phyloP scores from a whole-genome alignment of 2,888 invertebrate genomes.

The Ametastegia equiseti region DNA sequence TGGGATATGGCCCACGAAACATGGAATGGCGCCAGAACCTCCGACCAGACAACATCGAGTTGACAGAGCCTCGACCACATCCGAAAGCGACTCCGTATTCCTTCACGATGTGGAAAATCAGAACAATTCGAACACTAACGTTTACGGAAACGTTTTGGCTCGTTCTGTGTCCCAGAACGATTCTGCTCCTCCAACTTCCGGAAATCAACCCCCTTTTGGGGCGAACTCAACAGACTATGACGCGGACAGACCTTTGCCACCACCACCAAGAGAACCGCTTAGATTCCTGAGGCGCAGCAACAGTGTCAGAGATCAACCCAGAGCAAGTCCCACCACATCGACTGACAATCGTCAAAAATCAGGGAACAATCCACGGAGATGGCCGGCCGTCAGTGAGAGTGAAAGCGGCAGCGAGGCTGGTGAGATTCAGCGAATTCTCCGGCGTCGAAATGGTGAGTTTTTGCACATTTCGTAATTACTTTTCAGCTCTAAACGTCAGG shows the following conservation, averaged over 20 bases:
- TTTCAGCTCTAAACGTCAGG: too few species aligned
- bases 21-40: conserved; percentile 73
- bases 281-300: conserved; percentile 57
- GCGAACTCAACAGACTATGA: conserved; percentile 63
- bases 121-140: conserved; percentile 52
- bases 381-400: conserved; percentile 76
- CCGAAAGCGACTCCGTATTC: conserved; percentile 61
- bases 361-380: conserved; percentile 58
- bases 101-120: conserved; percentile 56
- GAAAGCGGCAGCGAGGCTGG: conserved; percentile 87
- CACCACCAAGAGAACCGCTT: conserved; percentile 64
- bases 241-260: conserved; percentile 75
- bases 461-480: background rate
- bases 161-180: conserved; percentile 36
- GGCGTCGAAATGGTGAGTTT: conserved; percentile 70
- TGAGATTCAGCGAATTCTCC: conserved; percentile 83
- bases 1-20: conserved; percentile 77
- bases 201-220: background rate
- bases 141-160: conserved; percentile 56
- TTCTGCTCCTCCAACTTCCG: background rate
- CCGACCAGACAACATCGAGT: conserved; percentile 68
- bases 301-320: conserved; percentile 56
- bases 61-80: conserved; percentile 56
- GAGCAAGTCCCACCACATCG: conserved; percentile 46
- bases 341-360: conserved; percentile 53